phyloP scores from a whole-genome alignment of 1,140 invertebrate species.

The Octopus sinensis region DNA sequence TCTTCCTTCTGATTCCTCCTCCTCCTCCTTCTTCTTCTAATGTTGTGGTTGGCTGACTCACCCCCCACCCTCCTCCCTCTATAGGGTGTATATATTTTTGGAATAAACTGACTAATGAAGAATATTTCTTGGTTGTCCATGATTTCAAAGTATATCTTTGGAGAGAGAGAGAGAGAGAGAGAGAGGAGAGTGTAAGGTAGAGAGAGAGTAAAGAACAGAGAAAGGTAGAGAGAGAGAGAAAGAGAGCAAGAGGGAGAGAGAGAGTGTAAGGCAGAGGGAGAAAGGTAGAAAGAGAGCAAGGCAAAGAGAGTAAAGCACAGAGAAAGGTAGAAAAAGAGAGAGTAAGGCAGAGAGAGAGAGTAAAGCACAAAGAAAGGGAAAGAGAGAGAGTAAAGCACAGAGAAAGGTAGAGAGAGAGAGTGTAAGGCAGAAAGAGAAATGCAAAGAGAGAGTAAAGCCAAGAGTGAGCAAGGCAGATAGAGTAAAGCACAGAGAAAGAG shows the following conservation, averaged over 20 bases:
- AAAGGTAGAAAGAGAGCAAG: background rate
- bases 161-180: slow-evolving; percentile 3
- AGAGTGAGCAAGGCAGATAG: slow-evolving; percentile 20
- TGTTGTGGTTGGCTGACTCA: no score
- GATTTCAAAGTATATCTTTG: background rate
- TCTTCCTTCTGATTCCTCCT: no score
- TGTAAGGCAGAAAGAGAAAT: background rate
- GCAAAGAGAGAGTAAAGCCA: slow-evolving; percentile 14
- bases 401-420: background rate
- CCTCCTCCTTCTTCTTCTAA: no score
- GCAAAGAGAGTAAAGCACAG: background rate
- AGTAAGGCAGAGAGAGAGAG: background rate
- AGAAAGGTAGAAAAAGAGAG: background rate
- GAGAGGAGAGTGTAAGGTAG: slow-evolving; percentile 1
- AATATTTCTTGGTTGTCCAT: background rate
- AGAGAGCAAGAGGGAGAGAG: slow-evolving; percentile 18
- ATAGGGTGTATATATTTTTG: slow-evolving; percentile 8
- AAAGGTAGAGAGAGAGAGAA: slow-evolving; percentile 4
- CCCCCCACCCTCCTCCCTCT: no score
- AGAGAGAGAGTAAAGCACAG: background rate
- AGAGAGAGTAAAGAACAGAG: slow-evolving; percentile 7
- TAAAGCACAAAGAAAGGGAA: slow-evolving; percentile 15
- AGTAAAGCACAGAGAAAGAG: slow-evolving; percentile 14
- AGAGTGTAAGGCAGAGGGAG: slow-evolving; percentile 14
- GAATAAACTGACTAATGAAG: background rate